Evolutionary conservation across 2,888 invertebrate species (phyloP).

Genomic region (Dryococelus australis): DNA sequence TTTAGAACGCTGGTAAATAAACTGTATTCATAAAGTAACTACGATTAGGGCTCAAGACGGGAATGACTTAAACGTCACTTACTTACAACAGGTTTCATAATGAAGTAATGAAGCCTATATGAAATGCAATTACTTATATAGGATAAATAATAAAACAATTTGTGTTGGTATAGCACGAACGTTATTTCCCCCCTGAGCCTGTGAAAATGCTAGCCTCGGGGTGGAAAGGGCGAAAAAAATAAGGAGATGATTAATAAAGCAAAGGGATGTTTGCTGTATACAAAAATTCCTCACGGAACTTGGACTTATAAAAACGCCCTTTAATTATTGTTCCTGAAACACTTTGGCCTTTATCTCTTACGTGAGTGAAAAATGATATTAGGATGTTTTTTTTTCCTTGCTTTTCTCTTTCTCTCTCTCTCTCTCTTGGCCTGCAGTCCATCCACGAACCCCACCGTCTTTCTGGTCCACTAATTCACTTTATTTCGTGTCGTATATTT

Average conservation of each 20-base stretch:
- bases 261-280: neutral
- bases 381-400: neutral
- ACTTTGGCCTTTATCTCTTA: conserved; percentile 16
- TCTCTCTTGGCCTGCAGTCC: neutral
- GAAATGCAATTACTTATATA: too few species aligned
- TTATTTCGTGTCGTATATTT: conserved; percentile 16
- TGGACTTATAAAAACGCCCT: conserved; percentile 5
- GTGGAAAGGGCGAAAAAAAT: neutral
- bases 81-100: too few species aligned
- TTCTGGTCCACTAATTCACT: conserved; percentile 16
- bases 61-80: too few species aligned
- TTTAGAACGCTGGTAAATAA: too few species aligned
- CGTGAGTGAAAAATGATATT: conserved; percentile 6
- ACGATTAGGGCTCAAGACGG: too few species aligned
- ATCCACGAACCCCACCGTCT: neutral
- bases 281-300: conserved; percentile 13
- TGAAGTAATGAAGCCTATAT: too few species aligned
- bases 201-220: neutral
- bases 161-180: neutral
- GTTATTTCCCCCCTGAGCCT: neutral
- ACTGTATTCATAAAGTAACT: too few species aligned
- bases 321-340: conserved; percentile 16
- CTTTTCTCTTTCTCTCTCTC: neutral
- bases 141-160: neutral
- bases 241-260: conserved; percentile 5